These are phyloP conservation scores for Papilio elwesi DNA, from an alignment of 2,888 invertebrate genomes.

Conservation along the genomic window DNA sequence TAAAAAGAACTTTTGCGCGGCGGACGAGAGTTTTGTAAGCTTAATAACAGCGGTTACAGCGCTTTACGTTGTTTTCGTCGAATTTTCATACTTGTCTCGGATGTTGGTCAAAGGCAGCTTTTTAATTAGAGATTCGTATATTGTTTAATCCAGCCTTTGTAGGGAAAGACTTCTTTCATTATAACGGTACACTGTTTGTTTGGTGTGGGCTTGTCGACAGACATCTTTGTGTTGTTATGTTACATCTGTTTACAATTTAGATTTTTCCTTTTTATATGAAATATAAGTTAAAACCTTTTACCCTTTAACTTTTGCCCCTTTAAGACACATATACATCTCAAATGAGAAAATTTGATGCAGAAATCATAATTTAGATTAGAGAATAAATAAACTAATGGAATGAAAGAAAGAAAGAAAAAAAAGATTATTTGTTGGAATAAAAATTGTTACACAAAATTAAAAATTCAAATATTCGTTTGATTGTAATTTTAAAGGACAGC, in stretches of 20 bases:
- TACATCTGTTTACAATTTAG: background rate
- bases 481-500: too few relatives aligned
- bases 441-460: too few relatives aligned
- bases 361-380: too few relatives aligned
- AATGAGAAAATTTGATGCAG: too few relatives aligned
- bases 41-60: slow-evolving; percentile 13
- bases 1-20: slow-evolving; percentile 7
- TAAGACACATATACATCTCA: too few relatives aligned
- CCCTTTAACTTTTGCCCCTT: too few relatives aligned
- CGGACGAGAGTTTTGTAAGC: background rate
- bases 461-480: too few relatives aligned
- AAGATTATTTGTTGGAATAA: too few relatives aligned
- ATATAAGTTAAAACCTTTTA: background rate
- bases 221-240: background rate
- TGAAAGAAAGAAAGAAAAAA: too few relatives aligned
- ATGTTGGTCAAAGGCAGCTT: slow-evolving; percentile 9
- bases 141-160: slow-evolving; percentile 26
- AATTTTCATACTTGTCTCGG: slow-evolving; percentile 20
- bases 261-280: background rate
- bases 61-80: slow-evolving; percentile 16
- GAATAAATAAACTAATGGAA: too few relatives aligned
- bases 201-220: background rate
- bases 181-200: slow-evolving; percentile 1
- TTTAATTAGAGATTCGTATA: slow-evolving; percentile 31
- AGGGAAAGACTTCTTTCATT: background rate